Evolutionary conservation across 2,797 vertebrate genomes (phyloP), one percentile per base, ranked within the genome.

Genomic region (Tarsius wallacei): DNA sequence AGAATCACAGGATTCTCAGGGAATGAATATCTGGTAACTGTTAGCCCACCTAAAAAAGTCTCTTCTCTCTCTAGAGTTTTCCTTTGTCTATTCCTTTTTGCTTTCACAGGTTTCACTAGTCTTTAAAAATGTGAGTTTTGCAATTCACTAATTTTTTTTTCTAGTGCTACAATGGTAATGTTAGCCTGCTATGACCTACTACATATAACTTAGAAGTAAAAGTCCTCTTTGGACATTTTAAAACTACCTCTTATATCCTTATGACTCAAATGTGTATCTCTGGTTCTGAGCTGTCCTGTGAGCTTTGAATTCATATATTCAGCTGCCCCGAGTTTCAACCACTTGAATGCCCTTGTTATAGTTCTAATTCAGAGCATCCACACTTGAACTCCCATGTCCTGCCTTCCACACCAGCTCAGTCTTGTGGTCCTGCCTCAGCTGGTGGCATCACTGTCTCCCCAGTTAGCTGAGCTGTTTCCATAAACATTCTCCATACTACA

Each of bases 41-140:
- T 33, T 57, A 14, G 28, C 28, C 82, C 47, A 51, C 49, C 33
- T 28, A 74, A 31, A 57, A 91, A 63, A 88, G 11, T 17, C 33
- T 55, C 61, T 15, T 73, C 66, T 77, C 22, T 77, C 31, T 74
- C 42, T 85, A 66, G 55, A 91, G 42, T 81, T 91, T 47, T 47
- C 31, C 61, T 78, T 82, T 57, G 11, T 82, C 33, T 77, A 28
- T 21, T 83, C 3, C 36, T 64, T 71, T 70, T 90, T 61, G 33
- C 26, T 84, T 49, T 77, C 36, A 55, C 11, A 55, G 47, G 11
- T 57, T 55, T 91, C 63, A 70, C 13, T 74, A 70, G 47, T 78
- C 68, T 85, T 93, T 94, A 53, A 78, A 96, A 91, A 49, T 57
- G 21, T 68, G n/a, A 76, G 5, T 81, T 93, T 87, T 85, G 1